Conservation (phyloP, 2,888 invertebrate genomes). For the Gisinianus flammeolus region DNA sequence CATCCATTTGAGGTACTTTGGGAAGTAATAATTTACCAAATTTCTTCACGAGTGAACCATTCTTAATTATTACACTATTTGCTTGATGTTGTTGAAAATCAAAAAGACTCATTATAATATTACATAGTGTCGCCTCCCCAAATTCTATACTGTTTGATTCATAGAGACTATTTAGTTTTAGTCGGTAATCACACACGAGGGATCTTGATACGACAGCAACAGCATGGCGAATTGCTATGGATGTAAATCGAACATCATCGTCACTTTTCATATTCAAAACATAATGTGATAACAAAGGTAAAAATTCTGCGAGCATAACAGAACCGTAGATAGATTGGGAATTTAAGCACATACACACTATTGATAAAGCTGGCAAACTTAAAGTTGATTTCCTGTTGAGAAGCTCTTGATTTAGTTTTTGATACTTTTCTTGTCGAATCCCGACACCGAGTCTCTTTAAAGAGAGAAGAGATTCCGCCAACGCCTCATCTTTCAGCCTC, state of each 20-base stretch:
- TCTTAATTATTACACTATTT: too few species aligned
- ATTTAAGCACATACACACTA: slow-evolving; percentile 45
- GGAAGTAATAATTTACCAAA: slow-evolving; percentile 41
- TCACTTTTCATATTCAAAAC: slow-evolving; percentile 47
- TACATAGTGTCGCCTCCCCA: slow-evolving; percentile 43
- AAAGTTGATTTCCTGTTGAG: slow-evolving; percentile 42
- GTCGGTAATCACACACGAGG: slow-evolving; percentile 36
- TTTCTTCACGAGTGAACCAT: neutral
- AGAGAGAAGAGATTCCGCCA: slow-evolving; percentile 44
- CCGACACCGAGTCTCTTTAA: slow-evolving; percentile 44
- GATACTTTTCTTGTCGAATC: slow-evolving; percentile 39
- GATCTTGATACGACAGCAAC: slow-evolving; percentile 20
- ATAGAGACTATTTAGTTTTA: slow-evolving; percentile 29
- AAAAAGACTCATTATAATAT: slow-evolving; percentile 39
- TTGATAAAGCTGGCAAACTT: slow-evolving; percentile 46
- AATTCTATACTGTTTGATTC: neutral
- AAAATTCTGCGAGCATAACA: slow-evolving; percentile 39
- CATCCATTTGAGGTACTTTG: slow-evolving; percentile 35
- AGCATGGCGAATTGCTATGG: slow-evolving; percentile 44
- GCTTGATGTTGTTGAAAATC: neutral
- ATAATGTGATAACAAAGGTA: slow-evolving; percentile 38
- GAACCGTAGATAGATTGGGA: slow-evolving; percentile 43
- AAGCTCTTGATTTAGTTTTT: slow-evolving; percentile 49
- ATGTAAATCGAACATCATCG: slow-evolving; percentile 43
- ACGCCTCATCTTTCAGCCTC: slow-evolving; percentile 48